Percentiles rank a stretch among this genome's conserved stretches.
Evolutionary conservation across 2,113 vertebrate species (phyloP).

Genomic region (Axis porcinus): DNA sequence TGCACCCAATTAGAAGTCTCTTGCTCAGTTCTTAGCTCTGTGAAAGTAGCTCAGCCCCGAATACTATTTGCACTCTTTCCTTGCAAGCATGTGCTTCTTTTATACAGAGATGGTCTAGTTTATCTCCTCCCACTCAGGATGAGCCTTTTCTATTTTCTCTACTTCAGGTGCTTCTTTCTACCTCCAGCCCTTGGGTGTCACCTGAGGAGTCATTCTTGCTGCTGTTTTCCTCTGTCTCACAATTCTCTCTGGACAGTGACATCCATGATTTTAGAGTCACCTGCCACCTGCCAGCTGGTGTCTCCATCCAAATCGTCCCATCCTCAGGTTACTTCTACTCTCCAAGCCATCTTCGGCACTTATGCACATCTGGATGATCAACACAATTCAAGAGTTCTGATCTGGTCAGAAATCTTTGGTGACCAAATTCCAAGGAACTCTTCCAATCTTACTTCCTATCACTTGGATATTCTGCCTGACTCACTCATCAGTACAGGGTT

Average conservation of each 20-base stretch:
- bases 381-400: not conserved
- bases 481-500: not conserved
- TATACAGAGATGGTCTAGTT: not conserved
- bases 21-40: not conserved
- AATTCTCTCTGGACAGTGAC: not conserved
- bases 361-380: not conserved
- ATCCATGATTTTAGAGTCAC: not conserved
- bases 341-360: not conserved
- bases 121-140: not conserved
- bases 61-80: not conserved
- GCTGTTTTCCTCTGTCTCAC: not conserved
- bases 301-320: not conserved
- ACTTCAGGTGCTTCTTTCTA: not conserved
- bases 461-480: not conserved
- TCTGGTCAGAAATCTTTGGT: not conserved
- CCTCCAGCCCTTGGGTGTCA: not conserved
- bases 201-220: not conserved
- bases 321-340: not conserved
- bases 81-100: not conserved
- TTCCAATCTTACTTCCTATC: not conserved
- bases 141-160: not conserved
- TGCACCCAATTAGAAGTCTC: not conserved
- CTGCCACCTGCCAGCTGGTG: not conserved
- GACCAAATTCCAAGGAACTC: not conserved
- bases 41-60: fast-evolving